A percentile compares a stretch with the other conserved stretches of the same genome.
Evolutionary conservation across 2,113 vertebrate species (phyloP).

Genomic region (Origma solitaria): DNA sequence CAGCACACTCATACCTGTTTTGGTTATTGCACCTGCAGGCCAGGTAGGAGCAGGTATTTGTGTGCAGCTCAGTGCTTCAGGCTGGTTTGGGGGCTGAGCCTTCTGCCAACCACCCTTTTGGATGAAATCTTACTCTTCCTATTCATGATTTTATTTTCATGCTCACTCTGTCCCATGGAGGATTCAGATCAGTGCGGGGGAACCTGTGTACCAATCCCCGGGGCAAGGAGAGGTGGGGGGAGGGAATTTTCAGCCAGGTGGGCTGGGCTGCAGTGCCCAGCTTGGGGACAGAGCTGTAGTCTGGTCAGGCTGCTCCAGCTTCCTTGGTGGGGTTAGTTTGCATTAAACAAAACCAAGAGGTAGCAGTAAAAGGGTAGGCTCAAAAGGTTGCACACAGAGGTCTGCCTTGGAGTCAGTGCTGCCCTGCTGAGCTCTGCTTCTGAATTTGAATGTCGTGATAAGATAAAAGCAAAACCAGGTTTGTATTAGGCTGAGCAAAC

Average conservation of each 20-base stretch:
- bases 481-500: slow-evolving; percentile 37
- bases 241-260: rapidly evolving
- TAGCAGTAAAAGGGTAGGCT: background rate
- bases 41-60: background rate
- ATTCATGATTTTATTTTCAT: background rate
- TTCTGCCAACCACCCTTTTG: background rate
- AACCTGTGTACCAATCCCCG: rapidly evolving
- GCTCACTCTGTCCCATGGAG: background rate
- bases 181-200: rapidly evolving
- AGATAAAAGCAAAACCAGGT: slow-evolving; percentile 30
- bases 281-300: rapidly evolving
- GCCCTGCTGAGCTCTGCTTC: background rate
- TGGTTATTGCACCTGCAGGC: background rate
- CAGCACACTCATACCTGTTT: background rate
- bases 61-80: background rate
- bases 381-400: background rate
- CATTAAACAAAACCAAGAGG: background rate
- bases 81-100: background rate
- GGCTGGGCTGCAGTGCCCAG: background rate
- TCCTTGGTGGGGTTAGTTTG: background rate
- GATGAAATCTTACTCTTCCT: background rate
- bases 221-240: background rate
- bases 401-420: background rate
- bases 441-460: slow-evolving; percentile 29
- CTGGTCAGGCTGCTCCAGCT: rapidly evolving